phyloP scores from a whole-genome alignment of 2,113 vertebrate genomes.

The Ciconia stormi region DNA sequence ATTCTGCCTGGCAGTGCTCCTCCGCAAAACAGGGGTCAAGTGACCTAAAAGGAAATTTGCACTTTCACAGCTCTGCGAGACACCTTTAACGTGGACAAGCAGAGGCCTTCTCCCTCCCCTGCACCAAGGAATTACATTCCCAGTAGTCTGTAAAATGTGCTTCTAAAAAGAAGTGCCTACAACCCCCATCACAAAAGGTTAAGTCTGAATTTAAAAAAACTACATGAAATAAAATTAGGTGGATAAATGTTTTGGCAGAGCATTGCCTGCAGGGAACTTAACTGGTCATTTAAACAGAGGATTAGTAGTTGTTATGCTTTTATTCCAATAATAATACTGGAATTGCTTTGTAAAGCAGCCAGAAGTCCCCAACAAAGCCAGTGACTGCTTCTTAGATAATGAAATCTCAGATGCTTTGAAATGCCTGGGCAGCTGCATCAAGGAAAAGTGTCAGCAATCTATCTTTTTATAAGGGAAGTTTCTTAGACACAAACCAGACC shows the following conservation, averaged over 20 bases:
- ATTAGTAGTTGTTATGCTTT: slow-evolving; percentile 32
- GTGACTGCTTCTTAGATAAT: not conserved
- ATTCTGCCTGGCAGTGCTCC: not conserved
- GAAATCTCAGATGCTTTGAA: slow-evolving; percentile 1
- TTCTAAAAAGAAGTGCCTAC: not conserved
- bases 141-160: not conserved
- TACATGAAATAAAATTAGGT: not conserved
- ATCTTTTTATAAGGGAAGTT: not conserved
- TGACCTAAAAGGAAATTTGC: not conserved
- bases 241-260: slow-evolving; percentile 48
- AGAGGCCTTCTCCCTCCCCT: not conserved
- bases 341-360: slow-evolving; percentile 10
- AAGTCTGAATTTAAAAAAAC: not conserved
- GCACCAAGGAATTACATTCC: not conserved
- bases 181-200: not conserved
- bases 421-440: slow-evolving; percentile 16
- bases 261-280: not conserved
- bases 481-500: not conserved
- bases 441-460: not conserved
- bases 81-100: rapidly evolving
- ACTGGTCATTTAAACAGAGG: slow-evolving; percentile 22
- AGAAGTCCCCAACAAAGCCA: not conserved
- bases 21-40: not conserved
- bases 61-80: not conserved
- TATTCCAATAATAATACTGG: not conserved